Conservation (phyloP, 2,888 invertebrate genomes). For the Amiota mariae region DNA sequence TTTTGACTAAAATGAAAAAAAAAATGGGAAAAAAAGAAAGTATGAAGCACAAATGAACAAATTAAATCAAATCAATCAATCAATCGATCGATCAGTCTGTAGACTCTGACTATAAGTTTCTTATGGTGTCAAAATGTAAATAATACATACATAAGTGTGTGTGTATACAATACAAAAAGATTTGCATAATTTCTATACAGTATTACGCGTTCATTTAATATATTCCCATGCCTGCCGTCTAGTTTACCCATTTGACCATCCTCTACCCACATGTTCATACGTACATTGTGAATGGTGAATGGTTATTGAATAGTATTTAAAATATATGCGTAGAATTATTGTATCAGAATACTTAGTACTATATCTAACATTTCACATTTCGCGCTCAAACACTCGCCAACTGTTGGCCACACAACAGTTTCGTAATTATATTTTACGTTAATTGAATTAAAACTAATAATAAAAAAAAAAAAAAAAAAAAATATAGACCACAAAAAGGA, state of each 20-base stretch:
- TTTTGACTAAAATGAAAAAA: constrained; percentile 87
- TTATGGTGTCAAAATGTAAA: constrained; percentile 31
- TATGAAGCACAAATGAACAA: not conserved
- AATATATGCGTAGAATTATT: no score
- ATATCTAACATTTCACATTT: not conserved
- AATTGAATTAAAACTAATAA: no score
- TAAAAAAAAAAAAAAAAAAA: not conserved
- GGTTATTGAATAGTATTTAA: no score
- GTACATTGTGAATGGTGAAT: no score
- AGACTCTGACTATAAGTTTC: no score
- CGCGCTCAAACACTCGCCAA: constrained; percentile 9
- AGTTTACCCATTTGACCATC: no score
- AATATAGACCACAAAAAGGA: not conserved
- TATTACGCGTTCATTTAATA: constrained; percentile 19
- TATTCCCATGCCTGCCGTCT: not conserved
- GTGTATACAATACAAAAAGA: constrained; percentile 1
- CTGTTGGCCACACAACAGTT: constrained; percentile 1
- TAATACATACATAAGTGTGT: no score
- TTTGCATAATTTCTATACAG: not conserved
- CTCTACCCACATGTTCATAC: no score
- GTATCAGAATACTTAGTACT: no score
- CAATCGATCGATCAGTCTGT: no score
- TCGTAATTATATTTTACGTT: constrained; percentile 3
- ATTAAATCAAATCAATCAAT: not conserved
- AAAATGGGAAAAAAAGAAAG: no score